Conservation (phyloP, 2,113 vertebrate genomes). For the Falco punctatus region DNA sequence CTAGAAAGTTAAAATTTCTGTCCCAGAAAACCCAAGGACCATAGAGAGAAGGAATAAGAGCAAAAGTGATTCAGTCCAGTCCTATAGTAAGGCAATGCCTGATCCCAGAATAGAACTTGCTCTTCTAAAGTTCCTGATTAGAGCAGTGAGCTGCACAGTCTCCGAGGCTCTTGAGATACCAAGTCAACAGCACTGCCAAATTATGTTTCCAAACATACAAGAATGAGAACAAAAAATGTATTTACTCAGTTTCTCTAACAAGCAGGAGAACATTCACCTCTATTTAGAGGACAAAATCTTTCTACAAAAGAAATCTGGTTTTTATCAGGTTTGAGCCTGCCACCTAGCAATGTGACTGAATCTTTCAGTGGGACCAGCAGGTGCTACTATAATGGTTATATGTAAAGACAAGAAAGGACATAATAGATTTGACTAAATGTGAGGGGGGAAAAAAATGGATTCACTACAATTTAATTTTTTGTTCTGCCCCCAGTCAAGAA, state of each 20-base stretch:
- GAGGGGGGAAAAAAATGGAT: neutral
- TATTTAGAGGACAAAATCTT: neutral
- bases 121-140: neutral
- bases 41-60: neutral
- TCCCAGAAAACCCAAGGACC: neutral
- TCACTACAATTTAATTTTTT: neutral
- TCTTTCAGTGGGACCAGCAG: neutral
- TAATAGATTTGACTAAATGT: neutral
- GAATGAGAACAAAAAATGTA: neutral
- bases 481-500: neutral
- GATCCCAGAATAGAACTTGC: neutral
- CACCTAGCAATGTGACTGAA: neutral
- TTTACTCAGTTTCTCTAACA: neutral
- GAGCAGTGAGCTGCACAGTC: neutral
- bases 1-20: neutral
- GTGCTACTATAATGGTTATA: neutral
- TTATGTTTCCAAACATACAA: neutral
- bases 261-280: neutral
- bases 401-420: neutral
- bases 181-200: neutral
- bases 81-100: neutral
- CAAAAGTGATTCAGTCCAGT: neutral
- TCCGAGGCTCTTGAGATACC: neutral
- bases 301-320: neutral
- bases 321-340: neutral